These are phyloP conservation scores for Urocynchramus pylzowi DNA, from an alignment of 2,113 vertebrate genomes.

Conservation along the genomic window DNA sequence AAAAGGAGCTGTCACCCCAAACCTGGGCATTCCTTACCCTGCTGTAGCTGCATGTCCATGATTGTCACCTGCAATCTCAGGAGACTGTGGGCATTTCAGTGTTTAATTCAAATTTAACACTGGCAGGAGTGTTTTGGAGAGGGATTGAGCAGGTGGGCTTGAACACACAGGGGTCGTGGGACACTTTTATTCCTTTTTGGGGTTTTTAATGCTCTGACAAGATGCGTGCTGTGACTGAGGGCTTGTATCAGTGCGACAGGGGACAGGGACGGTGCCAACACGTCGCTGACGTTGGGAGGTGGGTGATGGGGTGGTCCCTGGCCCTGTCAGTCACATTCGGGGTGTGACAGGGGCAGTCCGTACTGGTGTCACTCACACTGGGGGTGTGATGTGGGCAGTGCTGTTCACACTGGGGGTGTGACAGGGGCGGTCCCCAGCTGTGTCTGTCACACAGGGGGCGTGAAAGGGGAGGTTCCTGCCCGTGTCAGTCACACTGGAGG, in stretches of 20 bases:
- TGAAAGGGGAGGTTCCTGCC: fast-evolving
- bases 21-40: background rate
- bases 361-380: background rate
- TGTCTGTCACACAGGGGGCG: background rate
- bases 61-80: background rate
- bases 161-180: fast-evolving
- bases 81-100: background rate
- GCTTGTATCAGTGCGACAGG: background rate
- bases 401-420: background rate
- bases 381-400: too few relatives aligned
- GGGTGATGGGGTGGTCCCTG: background rate
- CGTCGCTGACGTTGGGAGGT: fast-evolving
- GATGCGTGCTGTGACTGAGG: background rate
- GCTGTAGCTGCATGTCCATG: background rate
- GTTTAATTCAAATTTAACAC: background rate
- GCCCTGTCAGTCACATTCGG: background rate
- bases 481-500: background rate
- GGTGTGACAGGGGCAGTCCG: background rate
- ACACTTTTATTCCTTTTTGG: background rate
- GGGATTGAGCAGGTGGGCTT: background rate
- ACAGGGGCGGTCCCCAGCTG: fast-evolving
- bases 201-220: background rate
- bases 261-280: background rate
- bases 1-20: background rate
- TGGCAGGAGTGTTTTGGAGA: background rate